A percentile compares a stretch with the other conserved stretches of the same genome.
Evolutionary conservation across 2,797 vertebrate species (phyloP).

Genomic region (Psittacula echo): DNA sequence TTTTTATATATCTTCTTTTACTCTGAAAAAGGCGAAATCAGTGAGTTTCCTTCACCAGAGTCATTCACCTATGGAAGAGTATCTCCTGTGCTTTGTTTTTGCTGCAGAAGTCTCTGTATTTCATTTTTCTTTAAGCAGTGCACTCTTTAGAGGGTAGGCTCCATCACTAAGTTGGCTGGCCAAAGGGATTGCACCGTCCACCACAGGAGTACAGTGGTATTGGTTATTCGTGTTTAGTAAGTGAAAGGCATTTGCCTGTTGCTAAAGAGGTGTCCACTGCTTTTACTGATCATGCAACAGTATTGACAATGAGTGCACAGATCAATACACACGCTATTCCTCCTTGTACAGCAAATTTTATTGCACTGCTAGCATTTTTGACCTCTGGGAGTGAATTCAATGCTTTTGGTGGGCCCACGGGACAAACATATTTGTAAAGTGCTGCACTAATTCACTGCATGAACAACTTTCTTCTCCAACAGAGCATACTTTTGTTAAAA

Average conservation of each 20-base stretch:
- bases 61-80: not conserved
- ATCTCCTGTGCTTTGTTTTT: not conserved
- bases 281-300: not conserved
- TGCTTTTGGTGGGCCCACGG: not conserved
- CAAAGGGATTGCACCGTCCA: not conserved
- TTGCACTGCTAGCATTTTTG: conserved; percentile 1
- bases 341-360: conserved; percentile 9
- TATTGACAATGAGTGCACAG: not conserved
- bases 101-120: not conserved
- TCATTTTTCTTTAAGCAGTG: not conserved
- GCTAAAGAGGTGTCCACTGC: not conserved
- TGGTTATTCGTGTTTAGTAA: not conserved
- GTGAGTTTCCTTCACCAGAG: not conserved
- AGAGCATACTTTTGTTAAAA: not conserved
- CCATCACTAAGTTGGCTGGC: not conserved
- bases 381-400: not conserved
- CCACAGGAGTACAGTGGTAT: not conserved
- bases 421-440: not conserved
- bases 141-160: not conserved
- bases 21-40: not conserved
- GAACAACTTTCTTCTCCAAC: not conserved
- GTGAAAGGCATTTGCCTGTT: not conserved
- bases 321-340: not conserved
- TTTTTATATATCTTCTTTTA: not conserved
- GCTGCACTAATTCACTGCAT: not conserved